Conservation (phyloP, 2,113 vertebrate species). For the Ranitomeya imitator region DNA sequence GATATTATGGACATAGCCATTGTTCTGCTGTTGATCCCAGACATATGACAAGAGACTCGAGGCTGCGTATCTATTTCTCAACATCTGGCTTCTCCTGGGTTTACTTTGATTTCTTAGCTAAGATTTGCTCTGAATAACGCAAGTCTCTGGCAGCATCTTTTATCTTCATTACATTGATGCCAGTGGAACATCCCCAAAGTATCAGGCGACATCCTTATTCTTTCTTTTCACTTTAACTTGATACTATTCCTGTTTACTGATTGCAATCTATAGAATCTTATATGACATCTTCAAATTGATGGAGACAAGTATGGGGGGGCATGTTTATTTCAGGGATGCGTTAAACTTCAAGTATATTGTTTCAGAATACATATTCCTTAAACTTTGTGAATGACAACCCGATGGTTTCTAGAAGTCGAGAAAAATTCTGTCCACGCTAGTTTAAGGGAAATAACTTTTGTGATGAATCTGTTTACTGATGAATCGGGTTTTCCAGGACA, state of each 20-base stretch:
- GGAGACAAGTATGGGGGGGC: background rate
- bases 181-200: conserved; percentile 26
- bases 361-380: background rate
- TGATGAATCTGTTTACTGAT: background rate
- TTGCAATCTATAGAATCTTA: background rate
- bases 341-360: background rate
- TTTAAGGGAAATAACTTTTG: background rate
- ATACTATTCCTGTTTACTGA: conserved; percentile 34
- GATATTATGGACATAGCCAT: conserved; percentile 39
- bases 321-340: background rate
- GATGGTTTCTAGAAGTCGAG: background rate
- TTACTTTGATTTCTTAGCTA: conserved; percentile 46
- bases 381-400: background rate
- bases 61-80: conserved; percentile 29
- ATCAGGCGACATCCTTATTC: conserved; percentile 28
- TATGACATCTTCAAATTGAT: background rate
- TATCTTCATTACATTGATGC: conserved; percentile 47
- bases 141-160: conserved; percentile 35
- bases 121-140: conserved; percentile 35
- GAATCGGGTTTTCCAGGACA: too few relatives aligned
- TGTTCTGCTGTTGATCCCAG: conserved; percentile 38
- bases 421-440: background rate
- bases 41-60: conserved; percentile 46
- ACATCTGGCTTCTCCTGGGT: conserved; percentile 47
- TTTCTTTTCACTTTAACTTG: background rate